Percentiles rank a stretch among this genome's conserved stretches.
These are phyloP conservation scores for Garrulus glandarius DNA, from an alignment of 2,797 vertebrate genomes.

Conservation along the genomic window DNA sequence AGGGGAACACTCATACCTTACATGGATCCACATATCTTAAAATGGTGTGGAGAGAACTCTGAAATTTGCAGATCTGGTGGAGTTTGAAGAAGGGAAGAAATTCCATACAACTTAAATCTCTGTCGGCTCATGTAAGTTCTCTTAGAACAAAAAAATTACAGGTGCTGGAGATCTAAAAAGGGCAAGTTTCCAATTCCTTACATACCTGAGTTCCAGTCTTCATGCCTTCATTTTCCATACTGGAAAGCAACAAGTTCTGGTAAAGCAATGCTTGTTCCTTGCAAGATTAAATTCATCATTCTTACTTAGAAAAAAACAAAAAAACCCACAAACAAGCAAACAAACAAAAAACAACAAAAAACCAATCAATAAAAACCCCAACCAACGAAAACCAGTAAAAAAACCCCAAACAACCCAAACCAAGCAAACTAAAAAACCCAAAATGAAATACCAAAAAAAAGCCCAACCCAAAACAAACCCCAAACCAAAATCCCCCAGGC, in stretches of 20 bases:
- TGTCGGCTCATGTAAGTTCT: background rate
- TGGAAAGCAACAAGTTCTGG: background rate
- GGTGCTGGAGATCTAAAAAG: background rate
- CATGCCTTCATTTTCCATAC: background rate
- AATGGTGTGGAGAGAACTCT: rapidly evolving
- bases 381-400: background rate
- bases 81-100: background rate
- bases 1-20: background rate
- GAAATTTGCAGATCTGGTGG: background rate
- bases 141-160: background rate
- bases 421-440: background rate
- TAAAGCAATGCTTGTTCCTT: background rate
- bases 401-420: background rate
- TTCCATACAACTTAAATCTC: background rate
- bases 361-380: too few species aligned
- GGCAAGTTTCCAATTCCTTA: background rate
- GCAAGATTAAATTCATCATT: background rate
- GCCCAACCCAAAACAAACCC: background rate
- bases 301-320: background rate
- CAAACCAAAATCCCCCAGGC: background rate
- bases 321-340: too few species aligned
- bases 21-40: background rate
- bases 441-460: background rate
- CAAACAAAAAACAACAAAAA: background rate
- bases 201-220: background rate